Evolutionary conservation across 2,888 invertebrate species (phyloP).

Genomic region (Dolomedes plantarius): DNA sequence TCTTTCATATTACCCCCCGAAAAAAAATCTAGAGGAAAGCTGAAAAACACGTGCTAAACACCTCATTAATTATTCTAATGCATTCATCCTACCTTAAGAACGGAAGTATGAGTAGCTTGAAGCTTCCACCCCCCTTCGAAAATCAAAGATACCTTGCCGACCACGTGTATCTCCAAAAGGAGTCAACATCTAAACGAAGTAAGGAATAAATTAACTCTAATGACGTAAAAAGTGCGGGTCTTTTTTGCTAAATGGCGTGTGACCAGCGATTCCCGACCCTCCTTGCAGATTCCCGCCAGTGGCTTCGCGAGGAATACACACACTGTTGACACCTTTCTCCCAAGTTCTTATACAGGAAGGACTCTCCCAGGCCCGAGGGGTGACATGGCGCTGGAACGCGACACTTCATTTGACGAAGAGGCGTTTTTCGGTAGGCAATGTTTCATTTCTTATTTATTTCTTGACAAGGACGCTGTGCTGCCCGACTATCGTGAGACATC

Average conservation of each 20-base stretch:
- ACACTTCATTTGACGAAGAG: constrained; percentile 27
- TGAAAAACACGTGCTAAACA: neutral
- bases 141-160: neutral
- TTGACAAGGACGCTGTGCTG: no score
- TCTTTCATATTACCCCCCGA: neutral
- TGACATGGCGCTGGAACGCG: constrained; percentile 39
- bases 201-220: constrained; percentile 43
- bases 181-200: constrained; percentile 29
- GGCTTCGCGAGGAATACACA: neutral
- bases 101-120: neutral
- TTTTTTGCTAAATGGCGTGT: constrained; percentile 63
- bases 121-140: neutral
- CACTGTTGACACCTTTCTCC: constrained; percentile 35
- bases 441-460: neutral
- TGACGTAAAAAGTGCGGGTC: constrained; percentile 57
- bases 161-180: constrained; percentile 41
- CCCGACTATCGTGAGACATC: no score
- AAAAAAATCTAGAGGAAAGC: constrained; percentile 8
- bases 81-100: neutral
- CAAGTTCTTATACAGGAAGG: neutral
- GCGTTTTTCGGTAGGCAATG: constrained; percentile 46
- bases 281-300: neutral
- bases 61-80: constrained; percentile 32
- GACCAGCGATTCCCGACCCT: constrained; percentile 32
- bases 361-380: neutral